phyloP scores from a whole-genome alignment of 2,888 invertebrate genomes.

The Vandiemenella viatica region DNA sequence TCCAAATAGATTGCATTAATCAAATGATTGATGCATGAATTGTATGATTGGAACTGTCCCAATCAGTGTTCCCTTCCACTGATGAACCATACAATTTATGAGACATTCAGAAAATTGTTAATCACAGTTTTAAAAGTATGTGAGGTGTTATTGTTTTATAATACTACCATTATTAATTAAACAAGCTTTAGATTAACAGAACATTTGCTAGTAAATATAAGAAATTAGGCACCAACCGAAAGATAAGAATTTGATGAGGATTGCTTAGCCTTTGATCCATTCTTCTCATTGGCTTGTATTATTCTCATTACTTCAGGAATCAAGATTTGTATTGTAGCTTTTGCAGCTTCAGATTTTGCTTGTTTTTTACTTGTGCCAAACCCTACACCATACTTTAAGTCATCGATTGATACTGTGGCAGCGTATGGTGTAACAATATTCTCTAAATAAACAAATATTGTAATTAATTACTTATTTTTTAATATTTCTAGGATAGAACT shows the following conservation, averaged over 20 bases:
- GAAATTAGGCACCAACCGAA: constrained; percentile 27
- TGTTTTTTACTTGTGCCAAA: constrained; percentile 90
- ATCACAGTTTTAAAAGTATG: too few species aligned
- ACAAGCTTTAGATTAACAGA: too few species aligned
- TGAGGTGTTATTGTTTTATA: too few species aligned
- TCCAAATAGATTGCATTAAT: neutral
- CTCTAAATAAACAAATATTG: constrained; percentile 33
- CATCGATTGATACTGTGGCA: constrained; percentile 82
- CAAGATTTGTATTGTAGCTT: constrained; percentile 74
- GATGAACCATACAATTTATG: too few species aligned
- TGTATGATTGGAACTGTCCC: neutral
- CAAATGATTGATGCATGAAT: neutral
- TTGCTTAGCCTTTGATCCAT: constrained; percentile 27
- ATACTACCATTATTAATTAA: too few species aligned
- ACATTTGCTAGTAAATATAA: too few species aligned
- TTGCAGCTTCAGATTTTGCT: constrained; percentile 88
- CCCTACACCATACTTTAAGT: constrained; percentile 86
- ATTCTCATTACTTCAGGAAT: constrained; percentile 84
- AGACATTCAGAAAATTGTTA: too few species aligned
- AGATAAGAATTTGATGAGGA: constrained; percentile 35
- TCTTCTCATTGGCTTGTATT: constrained; percentile 45
- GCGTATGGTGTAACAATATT: constrained; percentile 88
- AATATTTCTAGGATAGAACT: too few species aligned
- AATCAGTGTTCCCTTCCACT: too few species aligned
- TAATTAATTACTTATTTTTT: neutral